Percentiles rank a stretch among this genome's conserved stretches.
These are phyloP conservation scores for Catocala sponsa DNA, from an alignment of 2,888 invertebrate genomes.

Conservation along the genomic window DNA sequence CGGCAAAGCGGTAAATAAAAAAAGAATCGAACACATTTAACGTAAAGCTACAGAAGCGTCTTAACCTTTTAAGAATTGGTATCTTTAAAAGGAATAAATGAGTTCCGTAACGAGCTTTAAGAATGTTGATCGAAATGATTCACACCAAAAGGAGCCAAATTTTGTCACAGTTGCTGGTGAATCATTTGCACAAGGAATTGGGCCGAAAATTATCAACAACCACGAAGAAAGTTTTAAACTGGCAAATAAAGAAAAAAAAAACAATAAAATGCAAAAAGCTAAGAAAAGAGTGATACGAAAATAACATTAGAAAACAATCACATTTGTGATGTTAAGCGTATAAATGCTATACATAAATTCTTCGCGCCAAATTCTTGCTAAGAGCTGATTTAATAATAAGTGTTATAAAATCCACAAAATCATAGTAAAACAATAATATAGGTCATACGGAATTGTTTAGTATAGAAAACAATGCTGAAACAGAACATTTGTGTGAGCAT, in stretches of 20 bases:
- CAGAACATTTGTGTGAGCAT: neutral
- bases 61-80: neutral
- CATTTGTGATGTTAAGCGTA: constrained; percentile 25
- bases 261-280: constrained; percentile 1
- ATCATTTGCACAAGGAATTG: constrained; percentile 34
- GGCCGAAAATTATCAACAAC: constrained; percentile 17
- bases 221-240: constrained; percentile 32
- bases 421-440: neutral
- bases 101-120: constrained; percentile 10
- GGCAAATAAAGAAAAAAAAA: constrained; percentile 24
- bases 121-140: constrained; percentile 36
- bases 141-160: constrained; percentile 21
- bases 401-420: neutral
- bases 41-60: neutral
- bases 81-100: constrained; percentile 5
- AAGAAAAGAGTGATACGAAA: constrained; percentile 13
- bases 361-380: constrained; percentile 16
- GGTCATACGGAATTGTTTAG: constrained; percentile 1
- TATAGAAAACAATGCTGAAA: neutral
- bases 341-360: constrained; percentile 18
- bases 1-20: constrained; percentile 31
- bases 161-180: constrained; percentile 37
- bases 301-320: constrained; percentile 30
- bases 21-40: constrained; percentile 10
- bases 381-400: constrained; percentile 5